Evolutionary conservation across 2,888 invertebrate genomes (phyloP).

Genomic region (Parascotia fuliginaria): DNA sequence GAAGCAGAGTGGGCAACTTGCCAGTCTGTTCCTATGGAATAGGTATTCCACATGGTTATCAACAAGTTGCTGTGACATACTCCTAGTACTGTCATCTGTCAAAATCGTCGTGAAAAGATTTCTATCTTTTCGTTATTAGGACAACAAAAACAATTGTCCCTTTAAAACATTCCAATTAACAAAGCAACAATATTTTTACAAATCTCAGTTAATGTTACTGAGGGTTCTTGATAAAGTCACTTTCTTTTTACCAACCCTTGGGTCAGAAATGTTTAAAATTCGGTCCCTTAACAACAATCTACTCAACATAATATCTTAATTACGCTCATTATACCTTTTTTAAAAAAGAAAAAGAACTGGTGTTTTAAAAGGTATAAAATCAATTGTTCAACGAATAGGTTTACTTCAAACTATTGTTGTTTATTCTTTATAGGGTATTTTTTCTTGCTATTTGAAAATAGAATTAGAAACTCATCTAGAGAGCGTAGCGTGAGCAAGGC

Average conservation of each 20-base stretch:
- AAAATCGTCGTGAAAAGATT: too few relatives aligned
- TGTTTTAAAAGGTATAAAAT: background rate
- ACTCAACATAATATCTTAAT: constrained; percentile 9
- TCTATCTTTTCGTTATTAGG: too few relatives aligned
- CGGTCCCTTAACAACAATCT: constrained; percentile 5
- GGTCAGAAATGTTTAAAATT: constrained; percentile 12
- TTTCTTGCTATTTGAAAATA: too few relatives aligned
- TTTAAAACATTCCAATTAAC: background rate
- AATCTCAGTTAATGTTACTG: constrained; percentile 5
- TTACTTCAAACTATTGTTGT: background rate
- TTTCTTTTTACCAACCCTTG: constrained; percentile 1
- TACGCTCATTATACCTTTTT: constrained; percentile 10
- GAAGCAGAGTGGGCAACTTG: too few relatives aligned
- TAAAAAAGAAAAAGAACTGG: background rate
- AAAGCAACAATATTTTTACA: constrained; percentile 1
- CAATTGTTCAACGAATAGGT: background rate
- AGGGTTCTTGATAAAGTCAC: constrained; percentile 3
- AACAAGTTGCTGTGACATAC: too few relatives aligned
- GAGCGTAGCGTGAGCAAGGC: too few relatives aligned
- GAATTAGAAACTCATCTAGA: too few relatives aligned
- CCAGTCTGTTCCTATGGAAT: too few relatives aligned
- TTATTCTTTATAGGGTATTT: background rate
- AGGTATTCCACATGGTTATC: too few relatives aligned
- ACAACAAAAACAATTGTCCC: too few relatives aligned
- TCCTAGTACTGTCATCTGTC: too few relatives aligned